Conservation (phyloP, 2,797 vertebrate species). For the Etheostoma nigrum region DNA sequence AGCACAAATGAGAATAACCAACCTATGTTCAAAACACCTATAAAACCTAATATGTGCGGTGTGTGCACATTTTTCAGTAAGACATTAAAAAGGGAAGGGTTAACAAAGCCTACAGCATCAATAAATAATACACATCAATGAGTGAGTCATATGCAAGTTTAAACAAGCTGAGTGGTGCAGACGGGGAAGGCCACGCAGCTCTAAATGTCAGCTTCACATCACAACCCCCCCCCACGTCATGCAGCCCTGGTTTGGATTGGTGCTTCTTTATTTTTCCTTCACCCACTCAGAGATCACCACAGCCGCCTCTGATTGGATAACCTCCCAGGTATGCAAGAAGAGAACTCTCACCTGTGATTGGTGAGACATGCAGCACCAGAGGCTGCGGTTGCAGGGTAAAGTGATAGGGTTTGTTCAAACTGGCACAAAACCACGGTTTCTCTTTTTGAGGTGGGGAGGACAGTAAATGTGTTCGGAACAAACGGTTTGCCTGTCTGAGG, state of each 20-base stretch:
- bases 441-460: conserved; percentile 11
- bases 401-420: neutral
- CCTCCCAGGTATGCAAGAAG: conserved; percentile 9
- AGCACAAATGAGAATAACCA: neutral
- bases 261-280: neutral
- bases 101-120: neutral
- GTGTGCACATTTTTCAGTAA: neutral
- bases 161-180: conserved; percentile 49
- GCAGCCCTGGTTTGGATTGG: neutral
- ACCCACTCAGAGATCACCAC: conserved; percentile 5
- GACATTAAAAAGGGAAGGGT: neutral
- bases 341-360: neutral
- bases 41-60: neutral
- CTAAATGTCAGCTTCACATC: conserved; percentile 67
- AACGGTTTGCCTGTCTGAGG: neutral
- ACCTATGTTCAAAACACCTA: neutral
- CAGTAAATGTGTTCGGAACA: neutral
- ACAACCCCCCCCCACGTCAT: conserved; percentile 14
- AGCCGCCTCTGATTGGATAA: conserved; percentile 29
- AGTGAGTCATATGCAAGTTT: conserved; percentile 45
- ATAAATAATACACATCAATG: conserved; percentile 4
- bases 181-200: conserved; percentile 10
- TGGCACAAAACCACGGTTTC: neutral
- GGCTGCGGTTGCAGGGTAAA: neutral
- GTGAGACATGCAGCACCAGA: conserved; percentile 2